phyloP scores from a whole-genome alignment of 2,888 invertebrate species.

The Amblyteles armatorius region DNA sequence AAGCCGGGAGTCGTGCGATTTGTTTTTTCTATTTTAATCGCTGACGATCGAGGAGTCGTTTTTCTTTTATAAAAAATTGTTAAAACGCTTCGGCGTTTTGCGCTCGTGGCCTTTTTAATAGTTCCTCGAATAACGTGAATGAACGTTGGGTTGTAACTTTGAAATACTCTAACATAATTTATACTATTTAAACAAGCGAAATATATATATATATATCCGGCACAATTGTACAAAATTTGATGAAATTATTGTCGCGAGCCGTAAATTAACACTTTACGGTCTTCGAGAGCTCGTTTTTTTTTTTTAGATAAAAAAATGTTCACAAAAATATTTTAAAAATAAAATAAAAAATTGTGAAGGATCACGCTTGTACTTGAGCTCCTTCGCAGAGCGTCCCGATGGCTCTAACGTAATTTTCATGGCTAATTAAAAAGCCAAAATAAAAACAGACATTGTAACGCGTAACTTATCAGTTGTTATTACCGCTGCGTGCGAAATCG shows the following conservation, averaged over 20 bases:
- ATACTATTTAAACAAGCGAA: background rate
- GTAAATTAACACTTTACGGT: background rate
- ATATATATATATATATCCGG: constrained; percentile 24
- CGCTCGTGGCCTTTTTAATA: constrained; percentile 22
- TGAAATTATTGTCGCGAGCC: constrained; percentile 1
- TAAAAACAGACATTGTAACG: constrained; percentile 1
- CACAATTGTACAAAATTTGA: constrained; percentile 52
- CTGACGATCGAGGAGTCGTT: constrained; percentile 33
- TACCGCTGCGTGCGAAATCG: constrained; percentile 33
- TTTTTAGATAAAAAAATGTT: background rate
- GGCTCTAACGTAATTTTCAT: constrained; percentile 41
- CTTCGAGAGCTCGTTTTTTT: constrained; percentile 9
- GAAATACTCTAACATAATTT: constrained; percentile 56
- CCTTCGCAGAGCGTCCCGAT: constrained; percentile 15
- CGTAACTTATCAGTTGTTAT: constrained; percentile 13
- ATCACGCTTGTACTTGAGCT: constrained; percentile 12
- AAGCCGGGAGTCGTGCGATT: background rate
- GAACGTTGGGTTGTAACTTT: constrained; percentile 59
- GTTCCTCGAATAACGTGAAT: constrained; percentile 50
- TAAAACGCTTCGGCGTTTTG: constrained; percentile 36
- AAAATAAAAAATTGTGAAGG: background rate
- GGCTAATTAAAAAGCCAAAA: constrained; percentile 42
- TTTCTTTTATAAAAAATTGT: background rate
- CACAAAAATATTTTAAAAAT: background rate
- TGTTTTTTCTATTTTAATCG: constrained; percentile 35